These are phyloP conservation scores for Calephelis nemesis DNA, from an alignment of 1,140 invertebrate species.

Conservation along the genomic window DNA sequence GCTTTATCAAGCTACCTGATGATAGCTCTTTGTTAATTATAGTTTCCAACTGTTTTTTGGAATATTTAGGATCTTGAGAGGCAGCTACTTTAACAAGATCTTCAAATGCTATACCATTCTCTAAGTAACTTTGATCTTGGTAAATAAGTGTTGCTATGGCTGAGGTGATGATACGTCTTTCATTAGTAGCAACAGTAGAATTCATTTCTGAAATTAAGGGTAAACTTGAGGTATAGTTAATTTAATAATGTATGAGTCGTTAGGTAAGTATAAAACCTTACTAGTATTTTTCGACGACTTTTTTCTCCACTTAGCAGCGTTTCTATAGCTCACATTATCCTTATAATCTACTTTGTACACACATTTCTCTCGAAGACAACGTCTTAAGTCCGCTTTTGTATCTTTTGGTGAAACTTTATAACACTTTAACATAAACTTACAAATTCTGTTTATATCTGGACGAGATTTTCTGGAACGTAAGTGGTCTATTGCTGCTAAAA, in stretches of 20 bases:
- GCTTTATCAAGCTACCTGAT: slow-evolving; percentile 83
- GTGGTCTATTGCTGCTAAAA: slow-evolving; percentile 92
- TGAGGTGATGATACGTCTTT: slow-evolving; percentile 80
- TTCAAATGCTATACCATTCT: slow-evolving; percentile 83
- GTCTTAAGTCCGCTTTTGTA: slow-evolving; percentile 86
- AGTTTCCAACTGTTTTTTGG: slow-evolving; percentile 82
- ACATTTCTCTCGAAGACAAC: slow-evolving; percentile 86
- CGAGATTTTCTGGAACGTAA: slow-evolving; percentile 89
- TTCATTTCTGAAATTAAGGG: slow-evolving; percentile 59
- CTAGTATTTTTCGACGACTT: slow-evolving; percentile 60
- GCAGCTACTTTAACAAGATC: slow-evolving; percentile 83
- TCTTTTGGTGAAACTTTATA: slow-evolving; percentile 86
- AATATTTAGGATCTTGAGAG: slow-evolving; percentile 82
- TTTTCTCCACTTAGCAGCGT: slow-evolving; percentile 86
- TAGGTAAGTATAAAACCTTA: slow-evolving; percentile 40
- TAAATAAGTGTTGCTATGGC: slow-evolving; percentile 85
- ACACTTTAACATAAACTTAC: slow-evolving; percentile 87
- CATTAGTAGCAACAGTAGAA: slow-evolving; percentile 53
- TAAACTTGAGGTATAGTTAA: slow-evolving; percentile 6
- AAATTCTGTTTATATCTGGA: slow-evolving; percentile 90
- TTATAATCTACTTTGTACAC: slow-evolving; percentile 93
- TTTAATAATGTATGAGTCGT: slow-evolving; percentile 19
- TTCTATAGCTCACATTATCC: slow-evolving; percentile 90
- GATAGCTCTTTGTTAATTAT: slow-evolving; percentile 84
- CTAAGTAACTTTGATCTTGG: slow-evolving; percentile 85